Evolutionary conservation across 2,888 invertebrate species (phyloP).

Genomic region (Yponomeuta malinellus): DNA sequence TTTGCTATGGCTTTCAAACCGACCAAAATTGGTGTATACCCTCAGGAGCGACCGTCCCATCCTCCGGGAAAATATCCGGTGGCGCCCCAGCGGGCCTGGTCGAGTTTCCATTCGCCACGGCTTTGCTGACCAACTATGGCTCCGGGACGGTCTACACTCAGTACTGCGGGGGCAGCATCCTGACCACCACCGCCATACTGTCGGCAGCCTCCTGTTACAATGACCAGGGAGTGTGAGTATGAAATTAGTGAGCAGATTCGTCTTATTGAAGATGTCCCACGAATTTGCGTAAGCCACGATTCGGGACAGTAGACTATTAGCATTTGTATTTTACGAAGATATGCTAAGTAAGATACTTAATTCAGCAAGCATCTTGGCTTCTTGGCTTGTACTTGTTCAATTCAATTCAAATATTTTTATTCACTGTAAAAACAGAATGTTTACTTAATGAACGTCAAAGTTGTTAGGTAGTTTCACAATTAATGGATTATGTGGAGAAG

Average conservation of each 20-base stretch:
- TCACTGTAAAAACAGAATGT: too few species aligned
- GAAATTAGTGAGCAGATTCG: background rate
- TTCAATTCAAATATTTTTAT: too few species aligned
- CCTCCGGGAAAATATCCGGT: conserved; percentile 43
- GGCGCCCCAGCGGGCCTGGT: conserved; percentile 34
- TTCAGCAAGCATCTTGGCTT: too few species aligned
- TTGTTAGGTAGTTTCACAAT: too few species aligned
- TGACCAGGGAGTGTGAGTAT: conserved; percentile 37
- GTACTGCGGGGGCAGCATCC: conserved; percentile 51
- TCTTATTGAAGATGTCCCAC: background rate
- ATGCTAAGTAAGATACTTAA: too few species aligned
- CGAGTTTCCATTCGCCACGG: conserved; percentile 42
- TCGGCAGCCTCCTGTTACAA: conserved; percentile 57
- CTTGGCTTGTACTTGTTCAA: too few species aligned
- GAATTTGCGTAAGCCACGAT: background rate
- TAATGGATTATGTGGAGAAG: too few species aligned
- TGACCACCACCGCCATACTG: conserved; percentile 41
- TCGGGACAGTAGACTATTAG: too few species aligned
- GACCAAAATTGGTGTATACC: background rate
- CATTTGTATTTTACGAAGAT: too few species aligned
- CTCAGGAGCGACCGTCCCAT: conserved; percentile 15
- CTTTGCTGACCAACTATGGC: conserved; percentile 42
- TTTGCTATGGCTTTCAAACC: too few species aligned
- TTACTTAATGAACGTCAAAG: too few species aligned
- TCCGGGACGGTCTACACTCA: conserved; percentile 31